Evolutionary conservation across 2,888 invertebrate genomes (phyloP).

Genomic region (Hypomecis punctinalis): DNA sequence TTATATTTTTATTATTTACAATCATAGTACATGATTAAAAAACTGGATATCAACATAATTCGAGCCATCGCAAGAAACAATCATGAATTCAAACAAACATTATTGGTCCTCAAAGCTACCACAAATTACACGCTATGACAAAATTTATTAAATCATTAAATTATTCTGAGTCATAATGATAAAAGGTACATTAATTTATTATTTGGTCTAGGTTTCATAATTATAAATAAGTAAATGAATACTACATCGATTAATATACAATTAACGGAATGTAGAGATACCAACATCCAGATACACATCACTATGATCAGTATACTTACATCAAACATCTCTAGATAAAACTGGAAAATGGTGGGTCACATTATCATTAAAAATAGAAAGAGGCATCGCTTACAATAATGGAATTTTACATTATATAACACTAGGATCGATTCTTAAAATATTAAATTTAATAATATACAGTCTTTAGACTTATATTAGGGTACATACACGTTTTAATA

Average conservation of each 20-base stretch:
- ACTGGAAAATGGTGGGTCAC: constrained; percentile 85
- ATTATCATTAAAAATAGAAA: constrained; percentile 67
- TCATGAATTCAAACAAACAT: constrained; percentile 67
- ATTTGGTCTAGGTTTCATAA: constrained; percentile 85
- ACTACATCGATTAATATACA: constrained; percentile 78
- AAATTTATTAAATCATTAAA: constrained; percentile 62
- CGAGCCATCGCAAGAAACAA: constrained; percentile 72
- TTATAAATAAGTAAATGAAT: constrained; percentile 74
- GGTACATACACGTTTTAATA: constrained; percentile 76
- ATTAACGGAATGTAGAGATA: constrained; percentile 84
- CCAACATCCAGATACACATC: constrained; percentile 71
- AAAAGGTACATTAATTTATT: constrained; percentile 85
- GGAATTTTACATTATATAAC: constrained; percentile 82
- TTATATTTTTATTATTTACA: constrained; percentile 84
- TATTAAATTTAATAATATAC: constrained; percentile 71
- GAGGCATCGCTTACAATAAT: constrained; percentile 72
- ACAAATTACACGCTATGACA: constrained; percentile 74
- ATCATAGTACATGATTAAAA: constrained; percentile 63
- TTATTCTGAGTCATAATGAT: constrained; percentile 74
- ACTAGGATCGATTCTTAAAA: constrained; percentile 75
- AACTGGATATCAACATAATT: constrained; percentile 79
- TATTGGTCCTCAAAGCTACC: constrained; percentile 84
- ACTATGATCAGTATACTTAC: constrained; percentile 61
- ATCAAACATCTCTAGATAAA: constrained; percentile 80
- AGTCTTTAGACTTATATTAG: constrained; percentile 84